Percentiles rank a stretch among this genome's conserved stretches.
phyloP scores from a whole-genome alignment of 2,113 vertebrate genomes.

The Odocoileus virginianus region DNA sequence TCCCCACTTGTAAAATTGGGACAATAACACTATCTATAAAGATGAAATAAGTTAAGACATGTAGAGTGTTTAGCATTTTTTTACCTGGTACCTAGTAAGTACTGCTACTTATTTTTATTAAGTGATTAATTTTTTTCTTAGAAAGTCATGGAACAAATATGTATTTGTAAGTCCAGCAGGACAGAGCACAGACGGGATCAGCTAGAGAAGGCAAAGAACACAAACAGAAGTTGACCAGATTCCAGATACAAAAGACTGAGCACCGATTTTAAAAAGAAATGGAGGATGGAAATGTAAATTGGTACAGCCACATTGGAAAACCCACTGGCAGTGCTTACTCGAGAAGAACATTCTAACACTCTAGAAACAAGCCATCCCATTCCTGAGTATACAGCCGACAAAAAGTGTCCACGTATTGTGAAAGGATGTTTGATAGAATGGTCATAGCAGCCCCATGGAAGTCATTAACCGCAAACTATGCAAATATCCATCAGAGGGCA shows the following conservation, averaged over 20 bases:
- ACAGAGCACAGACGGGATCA: neutral
- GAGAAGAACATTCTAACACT: neutral
- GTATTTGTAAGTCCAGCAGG: neutral
- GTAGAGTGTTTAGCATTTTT: neutral
- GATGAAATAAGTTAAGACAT: neutral
- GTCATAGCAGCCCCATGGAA: neutral
- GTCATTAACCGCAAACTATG: neutral
- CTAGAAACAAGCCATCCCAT: neutral
- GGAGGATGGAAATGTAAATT: neutral
- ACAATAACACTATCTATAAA: neutral
- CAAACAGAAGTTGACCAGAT: neutral
- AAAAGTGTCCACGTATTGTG: neutral
- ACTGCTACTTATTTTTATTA: neutral
- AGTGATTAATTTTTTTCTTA: neutral
- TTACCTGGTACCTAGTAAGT: neutral
- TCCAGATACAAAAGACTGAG: neutral
- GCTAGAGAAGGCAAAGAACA: conserved; percentile 15
- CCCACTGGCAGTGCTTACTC: neutral
- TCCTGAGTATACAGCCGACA: neutral
- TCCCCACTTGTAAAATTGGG: neutral
- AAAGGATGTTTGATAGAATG: neutral
- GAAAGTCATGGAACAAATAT: neutral
- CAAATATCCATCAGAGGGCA: neutral
- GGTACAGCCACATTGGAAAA: neutral
- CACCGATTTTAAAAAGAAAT: neutral